Evolutionary conservation across 2,888 invertebrate species (phyloP).

Genomic region (Nomada ferruginata): DNA sequence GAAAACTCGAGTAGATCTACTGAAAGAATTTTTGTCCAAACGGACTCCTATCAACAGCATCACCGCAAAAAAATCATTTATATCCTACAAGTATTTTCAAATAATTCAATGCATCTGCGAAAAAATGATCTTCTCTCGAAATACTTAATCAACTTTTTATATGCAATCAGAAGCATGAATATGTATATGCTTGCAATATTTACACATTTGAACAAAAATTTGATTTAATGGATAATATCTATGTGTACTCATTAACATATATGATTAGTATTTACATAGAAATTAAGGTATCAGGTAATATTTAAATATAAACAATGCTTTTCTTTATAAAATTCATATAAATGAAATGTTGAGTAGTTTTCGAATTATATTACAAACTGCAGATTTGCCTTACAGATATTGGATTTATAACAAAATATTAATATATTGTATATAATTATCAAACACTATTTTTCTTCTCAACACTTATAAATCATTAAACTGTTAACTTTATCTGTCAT

Average conservation of each 20-base stretch:
- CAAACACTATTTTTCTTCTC: conserved; percentile 8
- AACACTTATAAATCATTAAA: conserved; percentile 5
- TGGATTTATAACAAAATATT: conserved; percentile 2
- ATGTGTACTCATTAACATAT: too few species aligned
- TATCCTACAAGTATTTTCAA: too few species aligned
- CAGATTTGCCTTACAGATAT: background rate
- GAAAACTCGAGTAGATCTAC: background rate
- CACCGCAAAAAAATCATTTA: background rate
- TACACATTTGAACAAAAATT: too few species aligned
- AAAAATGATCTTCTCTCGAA: background rate
- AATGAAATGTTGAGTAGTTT: background rate
- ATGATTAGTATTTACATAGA: too few species aligned
- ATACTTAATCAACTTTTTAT: background rate
- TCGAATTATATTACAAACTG: background rate
- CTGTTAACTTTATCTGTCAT: background rate
- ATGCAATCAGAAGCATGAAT: too few species aligned
- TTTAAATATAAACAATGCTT: too few species aligned
- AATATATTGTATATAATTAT: conserved; percentile 12
- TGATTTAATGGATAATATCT: too few species aligned
- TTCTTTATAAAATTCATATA: too few species aligned
- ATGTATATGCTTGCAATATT: too few species aligned
- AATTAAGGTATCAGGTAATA: too few species aligned
- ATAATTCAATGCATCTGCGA: background rate
- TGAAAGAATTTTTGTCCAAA: background rate
- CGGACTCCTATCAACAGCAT: background rate